A percentile compares a stretch with the other conserved stretches of the same genome.
These are phyloP conservation scores for Plebejus anna DNA, from an alignment of 2,888 invertebrate genomes.

Conservation along the genomic window DNA sequence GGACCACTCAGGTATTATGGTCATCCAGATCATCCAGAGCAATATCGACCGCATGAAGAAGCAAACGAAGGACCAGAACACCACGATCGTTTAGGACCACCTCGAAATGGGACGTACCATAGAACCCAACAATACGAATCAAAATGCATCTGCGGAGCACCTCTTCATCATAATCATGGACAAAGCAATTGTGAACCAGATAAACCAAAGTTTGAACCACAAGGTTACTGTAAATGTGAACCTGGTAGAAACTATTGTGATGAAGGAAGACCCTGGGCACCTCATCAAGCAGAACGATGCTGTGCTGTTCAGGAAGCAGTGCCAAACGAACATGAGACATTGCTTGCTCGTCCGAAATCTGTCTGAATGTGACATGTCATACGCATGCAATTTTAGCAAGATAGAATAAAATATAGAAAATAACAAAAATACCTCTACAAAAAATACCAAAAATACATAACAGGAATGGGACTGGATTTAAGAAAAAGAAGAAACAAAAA, in stretches of 20 bases:
- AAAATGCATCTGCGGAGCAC: neutral
- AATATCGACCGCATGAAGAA: neutral
- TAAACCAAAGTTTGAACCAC: neutral
- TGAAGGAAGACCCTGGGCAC: neutral
- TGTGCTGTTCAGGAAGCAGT: neutral
- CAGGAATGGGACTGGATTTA: neutral
- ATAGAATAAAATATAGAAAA: too few relatives aligned
- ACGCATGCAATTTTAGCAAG: neutral
- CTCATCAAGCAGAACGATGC: neutral
- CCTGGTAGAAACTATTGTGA: neutral
- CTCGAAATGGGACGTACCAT: neutral
- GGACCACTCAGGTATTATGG: neutral
- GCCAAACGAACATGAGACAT: constrained; percentile 21
- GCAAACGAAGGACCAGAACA: neutral
- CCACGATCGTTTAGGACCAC: neutral
- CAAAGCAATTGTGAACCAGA: neutral
- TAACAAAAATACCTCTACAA: too few relatives aligned
- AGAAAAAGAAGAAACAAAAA: neutral
- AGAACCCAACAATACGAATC: neutral
- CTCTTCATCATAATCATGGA: neutral
- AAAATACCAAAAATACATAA: neutral
- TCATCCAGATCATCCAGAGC: neutral
- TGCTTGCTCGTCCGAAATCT: constrained; percentile 32
- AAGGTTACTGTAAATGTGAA: neutral
- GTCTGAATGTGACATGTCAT: neutral